phyloP scores from a whole-genome alignment of 2,797 vertebrate genomes.

The Peromyscus nudipes region DNA sequence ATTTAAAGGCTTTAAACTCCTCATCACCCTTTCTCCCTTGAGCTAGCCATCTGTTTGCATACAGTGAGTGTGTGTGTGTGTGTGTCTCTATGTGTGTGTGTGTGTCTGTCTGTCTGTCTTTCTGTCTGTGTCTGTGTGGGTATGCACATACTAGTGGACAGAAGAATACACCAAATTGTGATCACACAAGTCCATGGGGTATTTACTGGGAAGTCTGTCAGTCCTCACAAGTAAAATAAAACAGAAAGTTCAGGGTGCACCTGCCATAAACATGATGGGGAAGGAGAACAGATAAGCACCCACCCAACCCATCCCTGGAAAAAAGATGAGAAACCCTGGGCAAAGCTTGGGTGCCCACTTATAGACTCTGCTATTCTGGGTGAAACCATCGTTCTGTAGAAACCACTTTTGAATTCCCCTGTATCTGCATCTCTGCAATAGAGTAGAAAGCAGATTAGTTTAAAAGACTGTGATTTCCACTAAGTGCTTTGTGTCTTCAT shows the following conservation, averaged over 20 bases:
- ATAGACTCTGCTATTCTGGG: not conserved
- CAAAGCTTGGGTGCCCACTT: not conserved
- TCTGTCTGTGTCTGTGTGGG: accelerated
- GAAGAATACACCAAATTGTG: not conserved
- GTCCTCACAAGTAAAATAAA: slow-evolving; percentile 8
- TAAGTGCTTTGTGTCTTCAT: slow-evolving; percentile 82
- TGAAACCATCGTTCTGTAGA: slow-evolving; percentile 36
- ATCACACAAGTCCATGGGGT: not conserved
- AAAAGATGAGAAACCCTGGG: not conserved
- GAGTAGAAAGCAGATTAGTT: slow-evolving; percentile 70
- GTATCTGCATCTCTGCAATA: slow-evolving; percentile 13
- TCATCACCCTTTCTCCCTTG: slow-evolving; percentile 34
- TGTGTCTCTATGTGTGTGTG: not conserved
- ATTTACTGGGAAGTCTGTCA: not conserved
- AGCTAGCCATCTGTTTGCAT: not conserved
- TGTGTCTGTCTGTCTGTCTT: not conserved
- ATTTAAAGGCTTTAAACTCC: slow-evolving; percentile 36
- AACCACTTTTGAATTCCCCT: slow-evolving; percentile 63
- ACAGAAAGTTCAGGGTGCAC: not conserved
- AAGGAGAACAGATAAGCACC: slow-evolving; percentile 9
- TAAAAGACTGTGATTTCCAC: slow-evolving; percentile 81
- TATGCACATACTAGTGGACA: not conserved
- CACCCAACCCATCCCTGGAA: not conserved
- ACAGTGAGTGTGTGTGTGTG: too few relatives aligned
- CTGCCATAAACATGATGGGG: not conserved